Percentiles rank a stretch among this genome's conserved stretches.
Evolutionary conservation across 1,140 invertebrate genomes (phyloP).

Genomic region (Musca vetustissima): DNA sequence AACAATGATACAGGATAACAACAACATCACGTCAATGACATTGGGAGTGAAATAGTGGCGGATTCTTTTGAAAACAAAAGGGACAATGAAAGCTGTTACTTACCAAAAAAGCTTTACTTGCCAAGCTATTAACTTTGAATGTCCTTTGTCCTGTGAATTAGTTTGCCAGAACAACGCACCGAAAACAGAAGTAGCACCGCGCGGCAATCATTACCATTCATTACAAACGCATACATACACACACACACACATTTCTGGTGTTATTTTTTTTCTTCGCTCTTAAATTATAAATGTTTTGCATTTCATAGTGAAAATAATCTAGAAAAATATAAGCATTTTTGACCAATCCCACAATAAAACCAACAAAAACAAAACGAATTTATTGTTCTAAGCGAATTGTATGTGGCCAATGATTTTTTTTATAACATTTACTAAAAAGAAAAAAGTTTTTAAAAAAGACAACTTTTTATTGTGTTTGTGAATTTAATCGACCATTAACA

Average conservation of each 20-base stretch:
- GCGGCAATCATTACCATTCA: slow-evolving; percentile 5
- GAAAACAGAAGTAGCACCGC: neutral
- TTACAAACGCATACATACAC: slow-evolving; percentile 15
- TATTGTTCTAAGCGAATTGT: neutral
- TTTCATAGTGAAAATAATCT: too few species aligned
- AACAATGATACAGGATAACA: slow-evolving; percentile 2
- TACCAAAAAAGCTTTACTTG: neutral
- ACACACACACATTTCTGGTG: slow-evolving; percentile 1
- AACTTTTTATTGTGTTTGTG: neutral
- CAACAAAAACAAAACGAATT: neutral
- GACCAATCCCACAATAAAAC: neutral
- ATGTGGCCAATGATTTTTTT: neutral
- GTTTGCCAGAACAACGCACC: slow-evolving; percentile 8
- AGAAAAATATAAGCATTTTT: neutral
- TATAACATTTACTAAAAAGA: too few species aligned
- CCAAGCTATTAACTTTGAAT: neutral
- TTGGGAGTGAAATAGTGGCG: neutral
- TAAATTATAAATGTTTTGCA: neutral
- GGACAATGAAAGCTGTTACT: neutral
- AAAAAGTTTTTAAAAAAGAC: neutral
- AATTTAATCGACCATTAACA: neutral
- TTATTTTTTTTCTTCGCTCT: neutral
- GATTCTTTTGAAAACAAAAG: neutral
- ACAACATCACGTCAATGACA: slow-evolving; percentile 6
- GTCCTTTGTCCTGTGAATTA: neutral